These are phyloP conservation scores for Sceloporus tristichus DNA, from an alignment of 2,113 vertebrate genomes.

Conservation along the genomic window DNA sequence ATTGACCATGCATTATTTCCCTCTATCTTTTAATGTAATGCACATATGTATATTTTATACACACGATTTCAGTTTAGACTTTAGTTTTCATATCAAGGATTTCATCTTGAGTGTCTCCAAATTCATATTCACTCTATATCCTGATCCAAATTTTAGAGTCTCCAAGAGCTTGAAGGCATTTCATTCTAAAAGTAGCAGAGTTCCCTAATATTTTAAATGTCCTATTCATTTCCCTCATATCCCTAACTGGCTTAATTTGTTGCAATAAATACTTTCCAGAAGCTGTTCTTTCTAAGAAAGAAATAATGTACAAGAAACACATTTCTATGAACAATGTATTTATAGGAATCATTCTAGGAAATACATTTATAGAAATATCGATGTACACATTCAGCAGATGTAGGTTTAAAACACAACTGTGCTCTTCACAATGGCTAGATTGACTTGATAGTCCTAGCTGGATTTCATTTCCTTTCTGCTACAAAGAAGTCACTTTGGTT, in stretches of 20 bases:
- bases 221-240: background rate
- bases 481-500: background rate
- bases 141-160: constrained; percentile 7
- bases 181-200: background rate
- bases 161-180: background rate
- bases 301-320: too few species aligned
- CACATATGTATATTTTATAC: background rate
- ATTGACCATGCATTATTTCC: background rate
- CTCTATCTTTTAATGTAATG: background rate
- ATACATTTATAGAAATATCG: background rate
- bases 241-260: background rate
- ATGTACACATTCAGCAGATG: background rate
- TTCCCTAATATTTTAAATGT: background rate
- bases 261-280: background rate
- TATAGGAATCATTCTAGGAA: background rate
- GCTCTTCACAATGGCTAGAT: background rate
- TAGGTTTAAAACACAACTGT: background rate
- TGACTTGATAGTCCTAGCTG: background rate
- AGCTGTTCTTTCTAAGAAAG: background rate
- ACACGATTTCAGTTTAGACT: background rate
- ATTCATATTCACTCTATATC: background rate
- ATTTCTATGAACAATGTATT: too few species aligned
- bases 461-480: background rate
- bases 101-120: background rate
- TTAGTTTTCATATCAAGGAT: background rate